phyloP scores from a whole-genome alignment of 2,797 vertebrate species.

The Myotis pilosus region DNA sequence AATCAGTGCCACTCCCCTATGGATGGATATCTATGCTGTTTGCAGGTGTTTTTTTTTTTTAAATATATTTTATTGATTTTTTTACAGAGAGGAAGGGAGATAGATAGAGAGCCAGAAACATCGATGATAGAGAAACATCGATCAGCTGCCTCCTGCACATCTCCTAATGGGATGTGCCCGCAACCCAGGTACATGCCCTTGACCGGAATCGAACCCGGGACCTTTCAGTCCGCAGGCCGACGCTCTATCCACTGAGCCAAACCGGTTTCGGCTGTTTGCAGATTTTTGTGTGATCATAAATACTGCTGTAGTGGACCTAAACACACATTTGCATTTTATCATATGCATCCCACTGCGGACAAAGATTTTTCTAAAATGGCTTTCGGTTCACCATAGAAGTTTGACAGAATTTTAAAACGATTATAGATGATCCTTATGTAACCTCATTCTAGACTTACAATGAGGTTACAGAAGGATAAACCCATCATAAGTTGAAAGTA shows the following conservation, averaged over 20 bases:
- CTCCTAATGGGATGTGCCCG: too few species aligned
- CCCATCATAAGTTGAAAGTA: background rate
- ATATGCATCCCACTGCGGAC: background rate
- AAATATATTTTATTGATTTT: too few species aligned
- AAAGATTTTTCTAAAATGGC: background rate
- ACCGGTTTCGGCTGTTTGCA: background rate
- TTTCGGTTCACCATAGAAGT: background rate
- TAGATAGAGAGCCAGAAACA: too few species aligned
- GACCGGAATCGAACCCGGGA: too few species aligned
- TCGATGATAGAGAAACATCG: too few species aligned
- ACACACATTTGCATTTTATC: background rate
- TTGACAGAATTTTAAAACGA: constrained; percentile 25
- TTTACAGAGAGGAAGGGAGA: too few species aligned
- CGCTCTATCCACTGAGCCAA: too few species aligned
- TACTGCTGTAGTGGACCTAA: background rate
- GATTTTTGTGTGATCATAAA: background rate
- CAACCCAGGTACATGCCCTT: too few species aligned
- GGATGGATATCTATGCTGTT: background rate
- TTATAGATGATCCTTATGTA: background rate
- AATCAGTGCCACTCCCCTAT: background rate
- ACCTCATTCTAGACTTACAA: background rate
- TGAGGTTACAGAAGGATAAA: background rate
- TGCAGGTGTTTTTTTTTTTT: too few species aligned
- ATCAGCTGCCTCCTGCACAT: too few species aligned
- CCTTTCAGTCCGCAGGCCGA: too few species aligned